Percentiles rank a stretch among this genome's conserved stretches.
These are phyloP conservation scores for Caenorhabditis sinica DNA, from an alignment of 2,888 invertebrate genomes.

Conservation along the genomic window DNA sequence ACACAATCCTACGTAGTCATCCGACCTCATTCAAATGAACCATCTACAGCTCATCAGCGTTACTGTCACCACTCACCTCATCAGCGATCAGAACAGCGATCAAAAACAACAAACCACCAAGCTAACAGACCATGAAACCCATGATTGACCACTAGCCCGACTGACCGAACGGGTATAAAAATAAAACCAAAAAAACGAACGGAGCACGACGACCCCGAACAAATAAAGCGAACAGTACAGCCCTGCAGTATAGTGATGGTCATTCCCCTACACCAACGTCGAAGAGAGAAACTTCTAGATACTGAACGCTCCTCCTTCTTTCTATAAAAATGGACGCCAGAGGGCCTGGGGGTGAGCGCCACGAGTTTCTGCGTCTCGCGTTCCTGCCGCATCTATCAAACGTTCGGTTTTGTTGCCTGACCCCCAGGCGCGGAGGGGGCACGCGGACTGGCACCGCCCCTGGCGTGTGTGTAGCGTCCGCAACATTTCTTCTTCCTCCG, in stretches of 20 bases:
- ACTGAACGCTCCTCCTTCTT: slow-evolving; percentile 46
- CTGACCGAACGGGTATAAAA: slow-evolving; percentile 11
- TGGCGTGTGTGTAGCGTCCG: slow-evolving; percentile 38
- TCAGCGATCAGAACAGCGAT: background rate
- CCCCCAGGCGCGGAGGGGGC: slow-evolving; percentile 52
- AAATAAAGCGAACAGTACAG: slow-evolving; percentile 5
- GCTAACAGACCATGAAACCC: background rate
- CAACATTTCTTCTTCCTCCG: slow-evolving; percentile 23
- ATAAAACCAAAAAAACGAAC: slow-evolving; percentile 42
- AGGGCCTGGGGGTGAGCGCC: slow-evolving; percentile 42
- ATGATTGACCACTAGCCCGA: background rate
- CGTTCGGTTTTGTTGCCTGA: slow-evolving; percentile 58
- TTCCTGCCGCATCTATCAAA: slow-evolving; percentile 43
- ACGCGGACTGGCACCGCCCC: slow-evolving; percentile 62
- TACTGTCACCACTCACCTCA: no score
- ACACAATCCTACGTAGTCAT: no score
- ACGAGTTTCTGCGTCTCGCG: slow-evolving; percentile 30
- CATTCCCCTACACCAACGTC: slow-evolving; percentile 11
- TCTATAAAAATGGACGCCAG: slow-evolving; percentile 46
- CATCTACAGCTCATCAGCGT: no score
- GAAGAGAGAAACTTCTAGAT: slow-evolving; percentile 29
- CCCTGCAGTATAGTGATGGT: slow-evolving; percentile 24
- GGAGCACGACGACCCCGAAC: slow-evolving; percentile 43
- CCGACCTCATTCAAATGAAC: no score
- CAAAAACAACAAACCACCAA: background rate